These are phyloP conservation scores for Octonoba sinensis DNA, from an alignment of 2,888 invertebrate genomes.

Conservation along the genomic window DNA sequence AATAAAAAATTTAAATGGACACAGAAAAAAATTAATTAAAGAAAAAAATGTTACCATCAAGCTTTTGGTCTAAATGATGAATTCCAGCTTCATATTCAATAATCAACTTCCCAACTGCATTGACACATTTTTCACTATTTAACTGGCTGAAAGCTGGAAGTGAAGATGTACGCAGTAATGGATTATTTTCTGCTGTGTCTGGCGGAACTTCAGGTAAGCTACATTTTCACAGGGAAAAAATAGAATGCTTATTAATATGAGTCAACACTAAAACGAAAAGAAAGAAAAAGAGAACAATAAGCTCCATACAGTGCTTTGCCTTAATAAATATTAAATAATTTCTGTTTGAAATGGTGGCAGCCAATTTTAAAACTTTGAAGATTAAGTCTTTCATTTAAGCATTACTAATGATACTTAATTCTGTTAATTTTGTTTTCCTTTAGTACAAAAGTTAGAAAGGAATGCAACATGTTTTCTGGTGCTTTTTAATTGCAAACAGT, in stretches of 20 bases:
- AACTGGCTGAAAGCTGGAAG: slow-evolving; percentile 85
- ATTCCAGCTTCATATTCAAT: slow-evolving; percentile 85
- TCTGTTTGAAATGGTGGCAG: too few species aligned
- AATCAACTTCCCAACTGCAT: slow-evolving; percentile 85
- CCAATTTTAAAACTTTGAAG: too few species aligned
- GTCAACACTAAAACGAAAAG: not conserved
- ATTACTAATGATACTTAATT: too few species aligned
- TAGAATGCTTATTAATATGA: not conserved
- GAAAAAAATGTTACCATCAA: slow-evolving; percentile 70
- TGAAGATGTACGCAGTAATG: slow-evolving; percentile 79
- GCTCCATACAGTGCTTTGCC: not conserved
- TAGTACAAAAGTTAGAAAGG: too few species aligned
- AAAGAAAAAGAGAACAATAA: not conserved
- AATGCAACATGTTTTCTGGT: not conserved
- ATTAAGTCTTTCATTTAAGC: too few species aligned
- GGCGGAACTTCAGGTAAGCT: slow-evolving; percentile 76
- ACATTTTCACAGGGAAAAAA: not conserved
- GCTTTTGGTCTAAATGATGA: slow-evolving; percentile 77
- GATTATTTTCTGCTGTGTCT: slow-evolving; percentile 83
- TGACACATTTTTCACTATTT: slow-evolving; percentile 86
- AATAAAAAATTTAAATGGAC: slow-evolving; percentile 40
- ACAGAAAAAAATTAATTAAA: slow-evolving; percentile 15
- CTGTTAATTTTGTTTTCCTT: too few species aligned
- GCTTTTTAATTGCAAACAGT: not conserved
- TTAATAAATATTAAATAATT: too few species aligned